A percentile compares a stretch with the other conserved stretches of the same genome.
These are phyloP conservation scores for Epiblema foenella DNA, from an alignment of 2,888 invertebrate species.

Conservation along the genomic window DNA sequence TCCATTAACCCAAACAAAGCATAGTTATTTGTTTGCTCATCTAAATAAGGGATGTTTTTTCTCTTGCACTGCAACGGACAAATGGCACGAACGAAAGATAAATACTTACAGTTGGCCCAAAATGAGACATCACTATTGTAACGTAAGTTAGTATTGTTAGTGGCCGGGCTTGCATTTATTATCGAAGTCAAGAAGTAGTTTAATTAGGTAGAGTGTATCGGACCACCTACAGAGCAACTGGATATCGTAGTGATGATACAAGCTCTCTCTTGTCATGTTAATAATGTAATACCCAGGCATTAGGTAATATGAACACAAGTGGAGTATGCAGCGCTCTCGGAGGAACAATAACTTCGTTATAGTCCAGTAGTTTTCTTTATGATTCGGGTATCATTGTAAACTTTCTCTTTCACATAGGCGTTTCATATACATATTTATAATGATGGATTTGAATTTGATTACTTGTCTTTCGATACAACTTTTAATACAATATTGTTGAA, in stretches of 20 bases:
- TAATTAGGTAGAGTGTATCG: conserved; percentile 49
- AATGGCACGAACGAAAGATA: conserved; percentile 44
- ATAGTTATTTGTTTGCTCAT: conserved; percentile 33
- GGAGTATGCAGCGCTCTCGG: conserved; percentile 34
- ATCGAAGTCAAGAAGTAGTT: conserved; percentile 42
- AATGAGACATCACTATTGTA: conserved; percentile 46
- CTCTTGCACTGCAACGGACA: conserved; percentile 45
- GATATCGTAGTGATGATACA: conserved; percentile 48
- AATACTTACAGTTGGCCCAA: conserved; percentile 44
- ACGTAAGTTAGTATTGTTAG: conserved; percentile 42
- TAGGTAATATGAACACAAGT: conserved; percentile 43
- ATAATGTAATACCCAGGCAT: conserved; percentile 51
- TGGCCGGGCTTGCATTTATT: conserved; percentile 33
- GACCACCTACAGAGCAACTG: conserved; percentile 52
- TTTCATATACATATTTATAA: conserved; percentile 10
- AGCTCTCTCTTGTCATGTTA: conserved; percentile 51
- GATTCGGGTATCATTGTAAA: conserved; percentile 15
- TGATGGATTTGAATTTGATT: not conserved
- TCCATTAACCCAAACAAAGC: conserved; percentile 41
- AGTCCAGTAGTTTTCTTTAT: conserved; percentile 38
- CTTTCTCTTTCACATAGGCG: conserved; percentile 26
- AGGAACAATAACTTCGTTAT: conserved; percentile 43
- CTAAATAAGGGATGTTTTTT: conserved; percentile 45
- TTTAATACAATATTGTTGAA: conserved; percentile 7
- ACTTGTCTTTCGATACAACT: conserved; percentile 4